Conservation (phyloP, 2,797 vertebrate species). For the Lerista edwardsae region DNA sequence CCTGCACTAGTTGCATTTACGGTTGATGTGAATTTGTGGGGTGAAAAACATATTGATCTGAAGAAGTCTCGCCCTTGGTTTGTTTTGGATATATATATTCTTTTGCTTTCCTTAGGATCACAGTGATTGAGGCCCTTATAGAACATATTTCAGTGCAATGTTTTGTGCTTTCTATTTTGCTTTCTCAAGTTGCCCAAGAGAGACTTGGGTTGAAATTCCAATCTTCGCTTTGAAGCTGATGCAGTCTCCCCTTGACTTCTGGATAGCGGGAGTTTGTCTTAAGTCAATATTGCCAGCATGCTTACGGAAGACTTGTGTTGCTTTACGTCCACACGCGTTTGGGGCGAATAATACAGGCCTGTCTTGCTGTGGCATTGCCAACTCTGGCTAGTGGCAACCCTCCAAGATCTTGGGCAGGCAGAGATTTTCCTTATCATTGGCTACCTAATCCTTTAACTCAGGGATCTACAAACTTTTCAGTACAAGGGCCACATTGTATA, state of each 20-base stretch:
- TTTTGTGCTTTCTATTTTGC: background rate
- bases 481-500: no score
- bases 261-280: background rate
- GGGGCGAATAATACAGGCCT: no score
- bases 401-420: no score
- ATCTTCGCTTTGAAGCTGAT: background rate
- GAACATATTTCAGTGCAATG: background rate
- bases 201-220: background rate
- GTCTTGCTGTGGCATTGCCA: no score
- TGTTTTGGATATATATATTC: no score
- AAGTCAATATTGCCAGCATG: background rate
- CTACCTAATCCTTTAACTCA: no score
- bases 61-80: background rate
- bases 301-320: background rate
- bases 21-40: background rate
- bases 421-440: no score
- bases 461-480: no score
- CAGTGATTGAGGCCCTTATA: background rate
- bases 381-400: no score
- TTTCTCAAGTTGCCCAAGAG: background rate
- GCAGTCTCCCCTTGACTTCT: background rate
- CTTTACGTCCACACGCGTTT: background rate
- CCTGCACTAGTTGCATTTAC: background rate
- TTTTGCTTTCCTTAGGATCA: background rate
- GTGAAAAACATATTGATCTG: slow-evolving; percentile 10